These are phyloP conservation scores for Enteromius mattozi DNA, from an alignment of 2,797 vertebrate genomes.

Conservation along the genomic window DNA sequence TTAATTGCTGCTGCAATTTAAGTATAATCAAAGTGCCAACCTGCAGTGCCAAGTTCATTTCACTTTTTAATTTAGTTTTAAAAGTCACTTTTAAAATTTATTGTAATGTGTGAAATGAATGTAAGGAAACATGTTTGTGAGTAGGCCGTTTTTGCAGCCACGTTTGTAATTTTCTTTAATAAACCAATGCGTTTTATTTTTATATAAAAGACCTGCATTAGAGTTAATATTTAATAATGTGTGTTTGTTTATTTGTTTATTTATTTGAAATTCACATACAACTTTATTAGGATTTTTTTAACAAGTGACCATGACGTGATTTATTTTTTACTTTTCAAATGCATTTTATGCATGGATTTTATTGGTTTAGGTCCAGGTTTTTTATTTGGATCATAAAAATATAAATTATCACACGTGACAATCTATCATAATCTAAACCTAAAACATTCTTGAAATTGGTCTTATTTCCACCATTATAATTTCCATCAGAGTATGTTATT, in stretches of 20 bases:
- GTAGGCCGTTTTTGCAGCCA: not conserved
- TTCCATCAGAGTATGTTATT: not conserved
- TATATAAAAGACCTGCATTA: not conserved
- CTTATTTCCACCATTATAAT: not conserved
- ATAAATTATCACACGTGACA: not conserved
- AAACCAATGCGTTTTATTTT: not conserved
- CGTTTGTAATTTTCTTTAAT: not conserved
- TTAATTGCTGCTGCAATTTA: not conserved
- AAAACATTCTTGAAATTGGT: not conserved
- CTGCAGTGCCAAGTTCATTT: not conserved
- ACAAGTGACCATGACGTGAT: not conserved
- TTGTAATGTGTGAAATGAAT: not conserved
- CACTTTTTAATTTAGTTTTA: not conserved
- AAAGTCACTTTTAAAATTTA: not conserved
- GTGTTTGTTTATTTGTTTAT: not conserved
- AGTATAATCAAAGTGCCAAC: not conserved
- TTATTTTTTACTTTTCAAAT: not conserved
- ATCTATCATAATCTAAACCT: not conserved
- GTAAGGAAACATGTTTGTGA: not conserved
- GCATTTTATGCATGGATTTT: not conserved
- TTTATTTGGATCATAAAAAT: not conserved
- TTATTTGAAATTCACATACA: not conserved
- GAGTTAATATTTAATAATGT: not conserved
- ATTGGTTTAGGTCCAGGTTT: not conserved
- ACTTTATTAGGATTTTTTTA: not conserved